These are phyloP conservation scores for Lepilemur septentrionalis DNA, from an alignment of 2,797 vertebrate genomes.

Conservation along the genomic window DNA sequence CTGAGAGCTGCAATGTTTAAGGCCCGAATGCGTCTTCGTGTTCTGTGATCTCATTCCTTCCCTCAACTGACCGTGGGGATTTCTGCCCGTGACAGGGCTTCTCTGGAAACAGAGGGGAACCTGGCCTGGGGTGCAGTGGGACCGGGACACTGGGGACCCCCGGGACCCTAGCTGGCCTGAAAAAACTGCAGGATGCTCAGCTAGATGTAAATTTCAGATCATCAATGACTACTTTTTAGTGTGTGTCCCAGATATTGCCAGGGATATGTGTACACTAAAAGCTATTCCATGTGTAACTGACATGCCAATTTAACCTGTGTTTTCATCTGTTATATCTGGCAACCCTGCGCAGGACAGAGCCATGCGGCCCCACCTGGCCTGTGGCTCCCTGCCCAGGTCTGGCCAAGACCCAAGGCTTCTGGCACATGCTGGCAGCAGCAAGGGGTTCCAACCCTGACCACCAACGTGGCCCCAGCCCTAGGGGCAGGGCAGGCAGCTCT, in stretches of 20 bases:
- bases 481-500: not conserved
- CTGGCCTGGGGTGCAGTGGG: no score
- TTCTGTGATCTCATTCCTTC: not conserved
- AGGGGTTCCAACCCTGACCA: no score
- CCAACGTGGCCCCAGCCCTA: rapidly evolving
- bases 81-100: not conserved
- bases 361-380: rapidly evolving
- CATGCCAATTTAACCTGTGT: not conserved
- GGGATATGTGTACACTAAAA: not conserved
- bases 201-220: not conserved
- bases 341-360: rapidly evolving
- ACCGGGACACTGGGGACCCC: rapidly evolving
- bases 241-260: not conserved
- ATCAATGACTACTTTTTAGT: not conserved
- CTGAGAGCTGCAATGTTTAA: no score
- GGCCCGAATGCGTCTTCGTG: not conserved
- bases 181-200: rapidly evolving
- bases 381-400: rapidly evolving
- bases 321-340: not conserved
- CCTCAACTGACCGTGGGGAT: no score
- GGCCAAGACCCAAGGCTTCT: not conserved
- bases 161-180: rapidly evolving
- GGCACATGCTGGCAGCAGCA: not conserved
- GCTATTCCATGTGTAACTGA: not conserved
- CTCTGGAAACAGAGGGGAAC: not conserved